Percentiles rank a stretch among this genome's conserved stretches.
These are phyloP conservation scores for Phrynocephalus vlangalii DNA, from an alignment of 2,797 vertebrate genomes.

Conservation along the genomic window DNA sequence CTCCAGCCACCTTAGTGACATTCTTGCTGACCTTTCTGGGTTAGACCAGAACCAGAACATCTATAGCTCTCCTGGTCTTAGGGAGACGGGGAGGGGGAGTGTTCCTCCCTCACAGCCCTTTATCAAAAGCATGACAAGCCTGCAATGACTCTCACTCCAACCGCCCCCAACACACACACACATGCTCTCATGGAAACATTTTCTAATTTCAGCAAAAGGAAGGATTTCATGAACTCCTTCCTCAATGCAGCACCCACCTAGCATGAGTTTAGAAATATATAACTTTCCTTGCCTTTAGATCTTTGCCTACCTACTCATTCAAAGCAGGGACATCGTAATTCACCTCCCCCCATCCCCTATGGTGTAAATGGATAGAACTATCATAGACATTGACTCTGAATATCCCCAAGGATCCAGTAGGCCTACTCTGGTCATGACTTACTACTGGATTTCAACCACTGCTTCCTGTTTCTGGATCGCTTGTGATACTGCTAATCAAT, in stretches of 20 bases:
- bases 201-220: slow-evolving; percentile 21
- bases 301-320: not conserved
- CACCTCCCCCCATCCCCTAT: no score
- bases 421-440: no score
- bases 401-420: no score
- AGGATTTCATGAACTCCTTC: not conserved
- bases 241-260: not conserved
- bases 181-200: slow-evolving; percentile 23
- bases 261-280: not conserved
- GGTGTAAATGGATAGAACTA: no score
- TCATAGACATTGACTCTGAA: no score
- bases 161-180: not conserved
- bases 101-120: not conserved
- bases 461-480: not conserved
- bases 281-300: not conserved
- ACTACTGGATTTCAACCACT: not conserved
- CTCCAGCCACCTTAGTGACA: slow-evolving; percentile 44
- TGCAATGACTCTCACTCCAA: slow-evolving; percentile 28
- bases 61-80: not conserved
- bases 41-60: slow-evolving; percentile 25
- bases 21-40: slow-evolving; percentile 42
- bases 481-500: not conserved
- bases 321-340: not conserved
- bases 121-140: slow-evolving; percentile 39
- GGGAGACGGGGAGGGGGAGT: not conserved